Percentiles rank a stretch among this genome's conserved stretches.
Evolutionary conservation across 1,140 invertebrate genomes (phyloP).

Genomic region (Polypedilum pembai): DNA sequence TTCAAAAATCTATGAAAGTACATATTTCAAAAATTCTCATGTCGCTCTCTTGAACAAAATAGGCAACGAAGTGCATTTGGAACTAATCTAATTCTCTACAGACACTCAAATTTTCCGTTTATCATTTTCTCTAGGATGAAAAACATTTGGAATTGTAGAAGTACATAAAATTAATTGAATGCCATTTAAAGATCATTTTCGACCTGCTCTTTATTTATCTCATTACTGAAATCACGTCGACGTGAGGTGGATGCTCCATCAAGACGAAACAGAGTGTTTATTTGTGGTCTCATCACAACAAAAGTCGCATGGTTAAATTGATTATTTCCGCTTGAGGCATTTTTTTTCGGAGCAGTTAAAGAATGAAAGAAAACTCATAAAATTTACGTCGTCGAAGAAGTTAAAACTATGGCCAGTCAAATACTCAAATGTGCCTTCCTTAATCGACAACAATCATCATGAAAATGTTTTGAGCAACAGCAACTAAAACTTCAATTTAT

Average conservation of each 20-base stretch:
- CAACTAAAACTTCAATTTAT: conserved; percentile 15
- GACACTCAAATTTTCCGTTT: background rate
- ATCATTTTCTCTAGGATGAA: background rate
- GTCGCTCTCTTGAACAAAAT: background rate
- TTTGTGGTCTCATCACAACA: conserved; percentile 14
- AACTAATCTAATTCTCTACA: background rate
- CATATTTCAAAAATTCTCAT: conserved; percentile 10
- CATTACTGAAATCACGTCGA: background rate
- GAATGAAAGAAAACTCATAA: background rate
- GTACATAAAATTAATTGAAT: conserved; percentile 7
- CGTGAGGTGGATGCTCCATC: background rate
- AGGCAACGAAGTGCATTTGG: background rate
- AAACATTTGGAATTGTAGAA: background rate
- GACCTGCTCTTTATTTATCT: conserved; percentile 11
- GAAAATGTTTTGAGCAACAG: conserved; percentile 15
- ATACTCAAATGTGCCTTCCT: background rate
- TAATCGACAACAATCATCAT: conserved; percentile 15
- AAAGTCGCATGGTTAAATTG: conserved; percentile 17
- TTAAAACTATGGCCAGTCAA: background rate
- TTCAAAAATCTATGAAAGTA: conserved; percentile 8
- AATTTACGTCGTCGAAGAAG: background rate
- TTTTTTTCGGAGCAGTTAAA: background rate
- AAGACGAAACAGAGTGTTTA: background rate
- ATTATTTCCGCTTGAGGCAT: conserved; percentile 17
- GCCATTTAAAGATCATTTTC: conserved; percentile 18